Evolutionary conservation across 2,888 invertebrate genomes (phyloP), one percentile per base, ranked within the genome.

Genomic region (Tachystola acroxantha): DNA sequence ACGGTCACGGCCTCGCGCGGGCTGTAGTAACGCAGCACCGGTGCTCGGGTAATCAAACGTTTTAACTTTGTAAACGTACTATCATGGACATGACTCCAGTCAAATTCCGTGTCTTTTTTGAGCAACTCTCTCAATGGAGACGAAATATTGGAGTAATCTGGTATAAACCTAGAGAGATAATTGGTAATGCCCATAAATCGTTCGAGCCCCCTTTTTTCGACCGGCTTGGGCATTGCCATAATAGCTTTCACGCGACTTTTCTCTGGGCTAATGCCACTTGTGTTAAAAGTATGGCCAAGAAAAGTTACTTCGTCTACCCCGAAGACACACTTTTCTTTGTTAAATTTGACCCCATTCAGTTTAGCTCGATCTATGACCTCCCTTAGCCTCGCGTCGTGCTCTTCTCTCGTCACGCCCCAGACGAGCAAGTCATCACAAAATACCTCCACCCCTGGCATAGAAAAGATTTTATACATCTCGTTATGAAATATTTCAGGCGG

Each of bases 381-480:
- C 13, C 36, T 22, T 7, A 42, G 30, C 9, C 41, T 31, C 7
- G 37, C 34, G 32, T 43, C 37, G 16, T 46, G 43, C 6, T 43
- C 37, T 19, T 26, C 10, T 20, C 30, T 13, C 20, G 37, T 40
- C 20, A 7, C 12, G 10, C 38, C 42, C 1, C 25, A 29, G 7
- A 45, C 36, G 9, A 45, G 31, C 12, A 43, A 19, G 19, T 44
- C 42, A 32, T 44, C 46, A 13, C 27, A 34, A 14, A 34, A 45
- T 7, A 46, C 42, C 13, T 31, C 19, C 9, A 44, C 44, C 7
- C 48, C 46, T 24, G 30, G 16, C 26, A 42, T 35, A n/a, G 36
- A 39, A 45, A 49, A 45, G 4, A 43, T 40, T 46, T 47, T 40
- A 27, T 29, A 39, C 45, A 47, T n/a, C n/a, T n/a, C n/a, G n/a